Base-by-base conservation (phyloP, 2,113 vertebrate species). In the Marcusenius ussheri region DNA sequence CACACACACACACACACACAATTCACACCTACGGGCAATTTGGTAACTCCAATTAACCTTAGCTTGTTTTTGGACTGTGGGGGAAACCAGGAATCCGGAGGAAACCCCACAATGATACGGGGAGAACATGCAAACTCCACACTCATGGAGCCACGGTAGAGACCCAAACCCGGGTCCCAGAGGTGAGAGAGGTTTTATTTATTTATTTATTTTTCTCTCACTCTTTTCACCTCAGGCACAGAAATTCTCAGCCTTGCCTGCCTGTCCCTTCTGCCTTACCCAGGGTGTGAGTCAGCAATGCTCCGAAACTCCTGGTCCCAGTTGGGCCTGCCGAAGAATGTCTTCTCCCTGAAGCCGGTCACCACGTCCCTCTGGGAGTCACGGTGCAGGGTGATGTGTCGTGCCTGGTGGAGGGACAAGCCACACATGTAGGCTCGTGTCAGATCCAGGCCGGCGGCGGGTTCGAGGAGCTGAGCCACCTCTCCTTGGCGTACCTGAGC, bases 341-440 rank as follows among this genome's bases (percentile, higher is more conserved):
- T 97, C 93, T 97, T 97, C 91, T 97, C 95, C 93, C 92, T 95
- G 91, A 97, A 92, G 88, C 96, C 96, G 1, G 96, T 97, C 90
- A 97, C 94, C 92, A 95, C 94, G 17, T 97, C 96, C 35, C 91
- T 90, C 50, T 94, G 95, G 90, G 94, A 92, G 92, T 96, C 95
- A 92, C 94, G 93, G 42, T 97, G 96, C 88, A 97, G 91, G 85
- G 96, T 95, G 92, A 97, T 96, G 89, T 96, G 95, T 91, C 94
- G 90, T 91, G 96, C 96, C 96, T 97, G 91, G 46, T 88, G 92
- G 93, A 93, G 50, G 53, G 53, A 19, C 53, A 6, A 21, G 80
- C 53, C 51, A 15, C 80, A 90, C 19, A 90, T 47, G 39, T 27
- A 91, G 10, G 46, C 88, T 70, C 56, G 3, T 0, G 62, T 31